Percentiles rank a stretch among this genome's conserved stretches.
Conservation (phyloP, 2,888 invertebrate species). For the Auanema freiburgensis region DNA sequence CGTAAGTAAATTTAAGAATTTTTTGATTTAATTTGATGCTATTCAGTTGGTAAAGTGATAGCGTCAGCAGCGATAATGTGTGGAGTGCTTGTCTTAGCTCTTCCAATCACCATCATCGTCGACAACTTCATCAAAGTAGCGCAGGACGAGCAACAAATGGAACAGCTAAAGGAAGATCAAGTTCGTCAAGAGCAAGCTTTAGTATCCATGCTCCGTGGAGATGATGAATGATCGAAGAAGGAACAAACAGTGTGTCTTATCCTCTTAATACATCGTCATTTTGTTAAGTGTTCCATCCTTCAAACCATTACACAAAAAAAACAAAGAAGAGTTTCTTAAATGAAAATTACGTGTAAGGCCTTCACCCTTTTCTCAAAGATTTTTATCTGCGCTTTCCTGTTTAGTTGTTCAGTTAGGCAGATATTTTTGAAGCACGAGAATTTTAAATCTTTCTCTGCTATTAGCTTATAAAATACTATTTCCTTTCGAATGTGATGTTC, state of each 20-base stretch:
- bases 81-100: conserved; percentile 62
- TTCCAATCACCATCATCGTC: conserved; percentile 64
- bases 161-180: conserved; percentile 54
- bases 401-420: no score
- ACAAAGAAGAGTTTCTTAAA: no score
- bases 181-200: conserved; percentile 42
- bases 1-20: conserved; percentile 41
- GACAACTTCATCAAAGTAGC: conserved; percentile 64
- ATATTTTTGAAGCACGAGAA: no score
- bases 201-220: conserved; percentile 43
- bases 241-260: conserved; percentile 1
- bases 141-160: conserved; percentile 60
- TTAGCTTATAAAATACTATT: no score
- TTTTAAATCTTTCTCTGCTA: no score
- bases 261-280: neutral
- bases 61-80: conserved; percentile 64
- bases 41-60: conserved; percentile 60
- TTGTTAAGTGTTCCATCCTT: no score
- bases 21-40: neutral
- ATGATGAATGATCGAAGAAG: conserved; percentile 25
- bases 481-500: no score
- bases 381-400: no score
- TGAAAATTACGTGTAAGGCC: conserved; percentile 24
- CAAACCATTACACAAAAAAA: no score
- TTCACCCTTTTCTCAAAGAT: no score